These are phyloP conservation scores for Lymantria dispar DNA, from an alignment of 2,888 invertebrate genomes.

Conservation along the genomic window DNA sequence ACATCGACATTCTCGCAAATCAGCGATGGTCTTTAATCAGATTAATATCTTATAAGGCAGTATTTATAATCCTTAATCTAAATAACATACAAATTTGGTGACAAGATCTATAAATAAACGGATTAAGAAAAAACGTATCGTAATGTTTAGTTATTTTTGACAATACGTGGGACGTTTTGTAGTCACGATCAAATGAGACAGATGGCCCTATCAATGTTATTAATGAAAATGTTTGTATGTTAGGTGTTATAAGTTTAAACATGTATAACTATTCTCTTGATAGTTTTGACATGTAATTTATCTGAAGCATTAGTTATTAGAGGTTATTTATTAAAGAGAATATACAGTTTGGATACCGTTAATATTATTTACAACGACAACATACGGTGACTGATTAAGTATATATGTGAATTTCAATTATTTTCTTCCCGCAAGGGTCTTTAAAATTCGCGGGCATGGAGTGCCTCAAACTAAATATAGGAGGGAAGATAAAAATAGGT, in stretches of 20 bases:
- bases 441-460: too few species aligned
- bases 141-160: not conserved
- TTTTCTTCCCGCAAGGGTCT: too few species aligned
- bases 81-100: not conserved
- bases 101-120: not conserved
- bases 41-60: too few species aligned
- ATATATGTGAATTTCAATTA: too few species aligned
- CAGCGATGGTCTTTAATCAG: too few species aligned
- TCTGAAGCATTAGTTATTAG: not conserved
- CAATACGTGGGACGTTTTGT: not conserved
- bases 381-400: too few species aligned
- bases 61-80: not conserved
- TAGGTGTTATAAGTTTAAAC: not conserved
- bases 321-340: too few species aligned
- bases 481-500: too few species aligned
- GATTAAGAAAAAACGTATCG: not conserved
- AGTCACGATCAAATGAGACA: not conserved
- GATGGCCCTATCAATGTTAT: not conserved
- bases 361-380: too few species aligned
- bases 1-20: too few species aligned
- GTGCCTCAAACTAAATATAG: too few species aligned
- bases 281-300: not conserved
- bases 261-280: not conserved
- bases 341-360: too few species aligned
- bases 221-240: not conserved